Evolutionary conservation across 2,888 invertebrate genomes (phyloP), one percentile per base, ranked within the genome.

Genomic region (Platynereis dumerilii): DNA sequence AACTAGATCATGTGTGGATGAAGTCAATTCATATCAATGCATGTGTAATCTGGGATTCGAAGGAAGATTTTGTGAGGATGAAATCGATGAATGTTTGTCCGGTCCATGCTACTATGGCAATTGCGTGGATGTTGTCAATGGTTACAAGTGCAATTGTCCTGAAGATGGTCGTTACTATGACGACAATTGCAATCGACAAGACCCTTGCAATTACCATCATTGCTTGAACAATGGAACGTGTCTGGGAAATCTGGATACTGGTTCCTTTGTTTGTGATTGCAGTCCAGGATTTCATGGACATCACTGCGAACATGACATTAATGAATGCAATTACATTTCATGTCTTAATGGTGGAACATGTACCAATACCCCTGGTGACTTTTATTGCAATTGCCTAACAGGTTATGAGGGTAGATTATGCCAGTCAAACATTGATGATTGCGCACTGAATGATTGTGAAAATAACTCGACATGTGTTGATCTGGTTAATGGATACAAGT

Each of bases 21-120:
- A 53, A 24, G 29, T 66, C 15, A 48, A 58, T 7, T 55, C 64
- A 48, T 97, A 96, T 86, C 90, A 91, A 60, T 98, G 98, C 86
- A 89, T 90, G 70, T 34, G 34, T 12, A 34, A 7, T 34, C 34
- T 12, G 5, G 34, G 34, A 34, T 34, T 7, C 34, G 12, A 5
- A 7, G 34, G 34, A 34, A 34, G 5, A 7, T 34, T 34, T 34
- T 34, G 34, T 34, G 34, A 28, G 15, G 28, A 17, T 3, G 48
- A 62, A 5, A 57, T 57, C 1, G 29, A 62, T 20, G 62, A 62
- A 22, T 62, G 62, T 42, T 5, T 7, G 1, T n/a, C 20, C 3
- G n/a, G 54, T 84, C 96, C 96, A 0, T 96, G 96, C 84, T 91
- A 92, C 80, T 96, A 96, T 85, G 94, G 94, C 66, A 94, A 42